Evolutionary conservation across 2,113 vertebrate species (phyloP).

Genomic region (Mormyrus iriodes): DNA sequence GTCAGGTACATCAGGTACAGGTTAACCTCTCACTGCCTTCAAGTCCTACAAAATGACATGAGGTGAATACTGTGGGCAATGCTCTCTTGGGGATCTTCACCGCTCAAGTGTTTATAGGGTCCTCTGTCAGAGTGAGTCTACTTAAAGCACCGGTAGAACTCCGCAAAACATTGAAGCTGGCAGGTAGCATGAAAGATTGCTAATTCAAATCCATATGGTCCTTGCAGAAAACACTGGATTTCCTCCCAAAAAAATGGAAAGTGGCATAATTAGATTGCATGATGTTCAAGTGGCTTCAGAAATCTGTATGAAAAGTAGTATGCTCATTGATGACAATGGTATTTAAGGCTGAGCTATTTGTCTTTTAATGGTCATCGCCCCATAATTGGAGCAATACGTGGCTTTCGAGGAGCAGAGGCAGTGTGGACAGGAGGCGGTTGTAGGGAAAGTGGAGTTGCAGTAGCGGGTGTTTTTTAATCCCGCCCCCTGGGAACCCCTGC

Average conservation of each 20-base stretch:
- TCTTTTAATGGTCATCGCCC: background rate
- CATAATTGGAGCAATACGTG: background rate
- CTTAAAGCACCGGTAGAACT: background rate
- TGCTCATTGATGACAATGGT: background rate
- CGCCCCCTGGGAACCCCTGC: background rate
- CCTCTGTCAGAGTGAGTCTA: background rate
- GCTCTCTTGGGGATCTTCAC: background rate
- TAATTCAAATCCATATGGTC: background rate
- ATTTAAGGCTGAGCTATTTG: background rate
- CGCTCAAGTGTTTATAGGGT: background rate
- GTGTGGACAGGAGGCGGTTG: background rate
- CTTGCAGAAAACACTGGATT: background rate
- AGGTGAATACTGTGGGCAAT: background rate
- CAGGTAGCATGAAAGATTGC: background rate
- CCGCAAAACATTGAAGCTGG: background rate
- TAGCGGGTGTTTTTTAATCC: conserved; percentile 9
- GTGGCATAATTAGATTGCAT: background rate
- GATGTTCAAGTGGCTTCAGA: background rate
- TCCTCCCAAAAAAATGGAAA: background rate
- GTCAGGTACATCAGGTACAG: too few relatives aligned
- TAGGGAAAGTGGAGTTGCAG: background rate
- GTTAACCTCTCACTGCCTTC: background rate
- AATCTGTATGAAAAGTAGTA: background rate
- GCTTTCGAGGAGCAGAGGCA: background rate
- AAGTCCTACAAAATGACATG: background rate